phyloP scores from a whole-genome alignment of 2,113 vertebrate species.

The Glaucidium brasilianum region DNA sequence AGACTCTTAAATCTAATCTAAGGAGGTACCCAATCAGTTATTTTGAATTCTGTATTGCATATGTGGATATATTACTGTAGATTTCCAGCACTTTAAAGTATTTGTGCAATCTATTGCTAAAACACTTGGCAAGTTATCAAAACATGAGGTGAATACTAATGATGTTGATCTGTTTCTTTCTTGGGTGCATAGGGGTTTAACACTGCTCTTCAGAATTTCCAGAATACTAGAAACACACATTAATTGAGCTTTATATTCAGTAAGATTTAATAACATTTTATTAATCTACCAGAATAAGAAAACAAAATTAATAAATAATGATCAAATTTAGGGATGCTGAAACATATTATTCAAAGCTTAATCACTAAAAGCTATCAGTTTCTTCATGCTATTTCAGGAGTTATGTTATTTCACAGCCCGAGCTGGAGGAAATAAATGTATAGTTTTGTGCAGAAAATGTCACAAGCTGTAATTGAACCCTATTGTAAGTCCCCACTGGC shows the following conservation, averaged over 20 bases:
- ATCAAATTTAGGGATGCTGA: background rate
- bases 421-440: background rate
- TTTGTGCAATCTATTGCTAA: slow-evolving; percentile 53
- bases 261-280: slow-evolving; percentile 13
- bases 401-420: background rate
- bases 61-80: background rate
- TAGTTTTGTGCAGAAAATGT: background rate
- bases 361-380: background rate
- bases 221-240: background rate
- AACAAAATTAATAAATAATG: background rate
- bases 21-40: background rate
- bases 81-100: slow-evolving; percentile 25
- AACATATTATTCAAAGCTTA: background rate
- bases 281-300: slow-evolving; percentile 9
- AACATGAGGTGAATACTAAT: slow-evolving; percentile 61
- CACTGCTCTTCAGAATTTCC: slow-evolving; percentile 41
- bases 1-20: slow-evolving; percentile 33
- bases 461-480: background rate
- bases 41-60: slow-evolving; percentile 21
- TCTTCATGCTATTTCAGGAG: background rate
- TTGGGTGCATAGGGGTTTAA: slow-evolving; percentile 26
- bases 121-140: slow-evolving; percentile 54
- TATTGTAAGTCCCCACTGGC: background rate
- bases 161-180: slow-evolving; percentile 53
- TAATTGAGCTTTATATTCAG: slow-evolving; percentile 42